Evolutionary conservation across 2,113 vertebrate genomes (phyloP).

Genomic region (Heterocephalus glaber): DNA sequence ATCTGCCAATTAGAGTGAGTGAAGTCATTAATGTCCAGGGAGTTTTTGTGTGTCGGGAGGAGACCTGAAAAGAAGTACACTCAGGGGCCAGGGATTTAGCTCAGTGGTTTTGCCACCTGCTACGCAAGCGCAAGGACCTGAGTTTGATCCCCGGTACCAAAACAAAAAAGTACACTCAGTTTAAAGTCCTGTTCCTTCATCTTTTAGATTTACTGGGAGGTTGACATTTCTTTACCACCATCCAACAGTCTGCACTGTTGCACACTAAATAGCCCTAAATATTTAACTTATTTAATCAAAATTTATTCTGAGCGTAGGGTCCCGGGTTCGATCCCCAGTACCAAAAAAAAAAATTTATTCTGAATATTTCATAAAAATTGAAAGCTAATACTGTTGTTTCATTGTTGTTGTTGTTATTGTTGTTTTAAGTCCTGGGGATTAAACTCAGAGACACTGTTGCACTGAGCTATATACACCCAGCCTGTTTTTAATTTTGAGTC

Average conservation of each 20-base stretch:
- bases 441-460: not conserved
- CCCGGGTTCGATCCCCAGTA: too few relatives aligned
- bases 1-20: not conserved
- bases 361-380: conserved; percentile 37
- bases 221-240: not conserved
- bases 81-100: too few relatives aligned
- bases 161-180: too few relatives aligned
- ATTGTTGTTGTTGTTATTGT: not conserved
- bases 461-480: not conserved
- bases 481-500: not conserved
- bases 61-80: fast-evolving
- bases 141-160: too few relatives aligned
- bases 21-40: not conserved
- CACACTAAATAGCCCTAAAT: not conserved
- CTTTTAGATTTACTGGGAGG: not conserved
- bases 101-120: too few relatives aligned
- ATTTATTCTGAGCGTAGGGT: conserved; percentile 8
- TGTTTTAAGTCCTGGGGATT: not conserved
- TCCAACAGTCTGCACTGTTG: not conserved
- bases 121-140: too few relatives aligned
- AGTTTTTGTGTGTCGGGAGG: not conserved
- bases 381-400: not conserved
- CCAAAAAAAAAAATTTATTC: too few relatives aligned
- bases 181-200: not conserved
- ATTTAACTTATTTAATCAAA: not conserved